Base-by-base conservation (phyloP, 2,888 invertebrate species). In the Theretra japonica region DNA sequence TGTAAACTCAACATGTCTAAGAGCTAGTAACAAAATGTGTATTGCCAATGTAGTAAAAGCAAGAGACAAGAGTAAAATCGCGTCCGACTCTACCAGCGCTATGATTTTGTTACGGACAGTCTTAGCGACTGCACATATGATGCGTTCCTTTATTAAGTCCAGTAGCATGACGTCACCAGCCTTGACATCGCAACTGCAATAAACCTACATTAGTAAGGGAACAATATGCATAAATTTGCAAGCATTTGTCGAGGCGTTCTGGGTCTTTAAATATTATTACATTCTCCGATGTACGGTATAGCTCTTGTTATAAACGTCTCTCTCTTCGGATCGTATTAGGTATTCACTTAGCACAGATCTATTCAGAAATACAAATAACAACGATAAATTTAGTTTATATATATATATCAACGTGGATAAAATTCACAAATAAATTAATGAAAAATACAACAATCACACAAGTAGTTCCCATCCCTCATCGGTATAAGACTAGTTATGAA, bases 201-300 rank as follows among this genome's bases (percentile, higher is more conserved):
- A 62, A 62, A 65, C 62, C 62, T 41, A 65, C 62, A 41, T 65
- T 41, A 21, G 41, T 65, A 65, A 5, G 25, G 33, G 41, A 41
- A 65, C 62, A 65, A 48, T 65, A 65, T 65, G 62, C 41, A 65
- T 23, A 65, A 21, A 4, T 41, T 62, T 25, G 28, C 58, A 41
- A 23, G 41, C 21, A 65, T 41, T 65, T 41, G 25, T 58, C 58
- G 58, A 58, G 58, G 15, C 5, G 57, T 57, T 21, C n/a, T 25
- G 25, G 58, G 17, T 25, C 23, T 58, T 23, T 25, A 15, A 11
- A 23, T n/a, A 53, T 53, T 19, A 53, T 53, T 19, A 53, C n/a
- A n/a, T 4, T 53, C 11, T 15, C 5, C n/a, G n/a, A 53, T 53
- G n/a, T 53, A 15, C 19, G 53, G 15, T 17, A 6, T n/a, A 53